Conservation (phyloP, 1,140 invertebrate species). For the Papilio helenus region DNA sequence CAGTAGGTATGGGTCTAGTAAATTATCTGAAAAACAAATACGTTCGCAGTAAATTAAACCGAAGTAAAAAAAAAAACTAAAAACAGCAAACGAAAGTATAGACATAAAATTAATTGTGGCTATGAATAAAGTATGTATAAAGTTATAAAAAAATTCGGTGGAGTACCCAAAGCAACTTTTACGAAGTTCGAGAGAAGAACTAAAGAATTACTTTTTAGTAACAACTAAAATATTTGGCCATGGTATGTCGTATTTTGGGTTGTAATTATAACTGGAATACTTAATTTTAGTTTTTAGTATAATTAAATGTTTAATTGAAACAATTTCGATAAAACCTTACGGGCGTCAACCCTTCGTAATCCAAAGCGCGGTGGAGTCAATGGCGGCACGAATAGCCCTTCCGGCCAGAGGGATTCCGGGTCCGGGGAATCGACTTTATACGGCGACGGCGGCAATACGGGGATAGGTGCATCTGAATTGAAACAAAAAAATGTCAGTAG, state of each 20-base stretch:
- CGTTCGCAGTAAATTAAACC: neutral
- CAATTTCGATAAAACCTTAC: conserved; percentile 25
- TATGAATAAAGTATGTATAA: too few relatives aligned
- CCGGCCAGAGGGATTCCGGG: conserved; percentile 80
- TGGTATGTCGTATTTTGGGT: too few relatives aligned
- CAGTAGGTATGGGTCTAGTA: conserved; percentile 81
- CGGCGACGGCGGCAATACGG: conserved; percentile 75
- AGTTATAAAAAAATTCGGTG: too few relatives aligned
- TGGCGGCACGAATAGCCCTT: conserved; percentile 75
- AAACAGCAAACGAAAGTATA: neutral
- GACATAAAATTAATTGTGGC: neutral
- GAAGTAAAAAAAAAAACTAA: too few relatives aligned
- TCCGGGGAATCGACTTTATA: conserved; percentile 81
- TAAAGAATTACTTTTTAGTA: too few relatives aligned
- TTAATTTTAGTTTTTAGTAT: neutral
- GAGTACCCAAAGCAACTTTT: too few relatives aligned
- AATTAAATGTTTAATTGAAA: neutral
- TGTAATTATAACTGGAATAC: neutral
- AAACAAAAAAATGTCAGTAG: conserved; percentile 25
- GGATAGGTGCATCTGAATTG: conserved; percentile 62
- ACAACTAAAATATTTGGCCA: too few relatives aligned
- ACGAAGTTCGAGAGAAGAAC: too few relatives aligned
- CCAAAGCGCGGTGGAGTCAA: conserved; percentile 54
- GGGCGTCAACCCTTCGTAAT: conserved; percentile 24
- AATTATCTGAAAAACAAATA: conserved; percentile 51